Base-by-base conservation (phyloP, 1,140 invertebrate species). In the Drosophila lowei region DNA sequence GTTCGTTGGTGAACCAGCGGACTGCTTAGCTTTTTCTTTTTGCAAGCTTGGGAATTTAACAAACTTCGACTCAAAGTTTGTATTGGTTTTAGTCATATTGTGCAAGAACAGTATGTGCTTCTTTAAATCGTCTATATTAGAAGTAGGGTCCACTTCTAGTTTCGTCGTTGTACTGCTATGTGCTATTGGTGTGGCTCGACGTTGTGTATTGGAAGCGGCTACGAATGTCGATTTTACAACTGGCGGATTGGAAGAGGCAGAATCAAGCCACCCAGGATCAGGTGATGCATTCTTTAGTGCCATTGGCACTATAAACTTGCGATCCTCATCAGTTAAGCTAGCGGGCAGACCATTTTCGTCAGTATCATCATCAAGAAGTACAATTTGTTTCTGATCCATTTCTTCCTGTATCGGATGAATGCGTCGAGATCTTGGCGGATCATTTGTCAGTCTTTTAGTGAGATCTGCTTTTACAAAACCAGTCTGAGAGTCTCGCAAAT, bases 251-350 rank as follows among this genome's bases (percentile, higher is more conserved):
- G 49, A 57, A 28, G 59, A 61, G 6, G 52, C 48, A 7, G 63
- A 42, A 3, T 15, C 72, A 21, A 65, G 4, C 73, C 65, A 57
- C 5, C 71, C 72, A 6, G 78, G 61, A 72, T 91, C 90, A 3
- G 86, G 79, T 43, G 89, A 75, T 28, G 84, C 65, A 67, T 90
- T 90, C 44, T 91, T 91, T 30, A 91, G 56, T 34, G 90, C 90
- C 90, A 91, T 90, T 7, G 90, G 90, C 46, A 91, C 89, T 46
- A 91, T 91, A 25, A 91, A 91, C 62, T 90, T 91, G 8, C 85
- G 85, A 53, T 91, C 90, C 60, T 88, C 85, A 42, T 90, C 83
- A 13, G 81, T 90, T 13, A 90, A 56, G 67, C 89, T 90, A 64
- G 86, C 72, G 1, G 89, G 85, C 38, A 90, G 62, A 47, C 79